Conservation (phyloP, 2,113 vertebrate species). For the Electrona antarctica region DNA sequence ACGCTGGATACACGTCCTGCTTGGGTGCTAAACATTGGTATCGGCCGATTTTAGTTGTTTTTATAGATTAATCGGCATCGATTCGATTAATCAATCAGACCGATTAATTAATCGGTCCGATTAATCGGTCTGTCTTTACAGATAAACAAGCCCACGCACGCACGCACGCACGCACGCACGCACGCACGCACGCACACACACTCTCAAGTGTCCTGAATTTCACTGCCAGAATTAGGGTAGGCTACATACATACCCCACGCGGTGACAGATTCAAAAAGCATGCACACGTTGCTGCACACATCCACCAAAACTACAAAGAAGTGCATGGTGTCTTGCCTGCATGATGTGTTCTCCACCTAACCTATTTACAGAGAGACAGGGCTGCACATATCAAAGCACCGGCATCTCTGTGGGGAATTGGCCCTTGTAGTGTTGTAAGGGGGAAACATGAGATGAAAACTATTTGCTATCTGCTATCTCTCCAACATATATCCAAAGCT, state of each 20-base stretch:
- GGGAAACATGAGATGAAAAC: constrained; percentile 63
- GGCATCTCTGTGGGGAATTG: constrained; percentile 61
- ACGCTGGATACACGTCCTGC: too few relatives aligned
- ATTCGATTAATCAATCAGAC: too few relatives aligned
- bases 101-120: too few relatives aligned
- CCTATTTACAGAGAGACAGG: constrained; percentile 73
- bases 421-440: constrained; percentile 67
- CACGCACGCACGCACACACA: constrained; percentile 16
- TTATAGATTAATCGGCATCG: too few relatives aligned
- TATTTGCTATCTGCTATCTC: constrained; percentile 39
- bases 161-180: constrained; percentile 27
- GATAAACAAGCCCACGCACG: too few relatives aligned
- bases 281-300: constrained; percentile 10
- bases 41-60: too few relatives aligned
- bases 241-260: constrained; percentile 11
- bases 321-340: too few relatives aligned
- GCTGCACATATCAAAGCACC: constrained; percentile 68
- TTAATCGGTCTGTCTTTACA: too few relatives aligned
- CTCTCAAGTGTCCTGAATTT: not conserved
- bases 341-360: constrained; percentile 45
- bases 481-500: constrained; percentile 11
- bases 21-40: too few relatives aligned
- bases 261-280: constrained; percentile 25
- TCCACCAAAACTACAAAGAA: not conserved
- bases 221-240: constrained; percentile 50